These are phyloP conservation scores for Keiferia lycopersicella DNA, from an alignment of 2,888 invertebrate species.

Conservation along the genomic window DNA sequence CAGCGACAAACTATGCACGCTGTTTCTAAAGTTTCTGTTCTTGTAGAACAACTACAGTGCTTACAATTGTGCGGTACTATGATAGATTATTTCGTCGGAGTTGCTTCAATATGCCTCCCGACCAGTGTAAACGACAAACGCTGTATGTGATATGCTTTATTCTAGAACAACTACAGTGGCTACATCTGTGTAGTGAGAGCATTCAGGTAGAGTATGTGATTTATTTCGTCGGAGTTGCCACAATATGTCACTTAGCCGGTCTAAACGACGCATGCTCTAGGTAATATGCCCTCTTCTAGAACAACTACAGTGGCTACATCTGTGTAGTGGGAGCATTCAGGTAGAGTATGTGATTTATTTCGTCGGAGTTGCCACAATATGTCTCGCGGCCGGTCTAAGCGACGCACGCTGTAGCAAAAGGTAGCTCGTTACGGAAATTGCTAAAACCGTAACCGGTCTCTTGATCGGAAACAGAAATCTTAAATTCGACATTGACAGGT, in stretches of 20 bases:
- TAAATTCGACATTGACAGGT: neutral
- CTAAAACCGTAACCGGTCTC: conserved; percentile 20
- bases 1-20: too few relatives aligned
- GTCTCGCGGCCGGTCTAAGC: conserved; percentile 54
- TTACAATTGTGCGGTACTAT: too few relatives aligned
- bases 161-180: too few relatives aligned
- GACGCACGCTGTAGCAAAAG: conserved; percentile 45
- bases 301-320: neutral
- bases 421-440: conserved; percentile 44
- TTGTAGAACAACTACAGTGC: too few relatives aligned
- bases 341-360: conserved; percentile 61
- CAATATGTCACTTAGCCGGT: conserved; percentile 60
- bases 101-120: too few relatives aligned
- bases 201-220: conserved; percentile 57
- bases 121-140: too few relatives aligned
- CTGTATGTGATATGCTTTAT: too few relatives aligned
- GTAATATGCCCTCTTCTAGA: neutral
- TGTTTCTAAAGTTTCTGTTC: too few relatives aligned
- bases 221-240: conserved; percentile 59
- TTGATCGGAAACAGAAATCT: conserved; percentile 20
- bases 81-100: too few relatives aligned
- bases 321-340: conserved; percentile 40
- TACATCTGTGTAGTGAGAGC: conserved; percentile 24
- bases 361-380: conserved; percentile 61
- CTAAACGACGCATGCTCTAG: conserved; percentile 50